Evolutionary conservation across 2,888 invertebrate species (phyloP), one percentile per base, ranked within the genome.

Genomic region (Neelides folsomi): DNA sequence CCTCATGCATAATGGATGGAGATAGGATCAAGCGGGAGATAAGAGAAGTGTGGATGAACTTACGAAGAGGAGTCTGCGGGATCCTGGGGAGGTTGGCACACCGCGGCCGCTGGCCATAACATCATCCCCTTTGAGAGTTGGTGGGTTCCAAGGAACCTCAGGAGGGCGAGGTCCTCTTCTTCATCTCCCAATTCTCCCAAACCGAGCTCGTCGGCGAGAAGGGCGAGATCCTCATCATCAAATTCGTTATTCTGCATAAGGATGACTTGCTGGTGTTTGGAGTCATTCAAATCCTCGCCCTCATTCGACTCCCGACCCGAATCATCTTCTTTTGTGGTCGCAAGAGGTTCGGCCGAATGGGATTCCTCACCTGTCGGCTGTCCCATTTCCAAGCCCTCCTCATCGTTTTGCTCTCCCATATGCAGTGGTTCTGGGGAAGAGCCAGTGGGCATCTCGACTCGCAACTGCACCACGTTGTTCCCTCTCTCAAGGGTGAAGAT

Each of bases 171-270:
- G 41, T 57, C 56, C 44, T 62, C 59, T 38, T 61, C 60, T 19
- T 64, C 64, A 20, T 53, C 54, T 8, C 53, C 58, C 15, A 49
- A 42, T 55, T 58, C 60, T 49, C 57, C 61, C 45, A 60, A 55
- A 41, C 62, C 64, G 20, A 62, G 54, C 53, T 64, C 62, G 41
- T 61, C 58, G 13, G 62, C 61, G 15, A 63, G 53, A 51, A 63
- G 59, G 50, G 63, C 61, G 12, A 62, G 51, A 49, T 60, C 60
- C 53, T 64, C 61, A 47, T 62, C 59, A 53, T 62, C 60, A 36
- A 54, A 53, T n/a, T 49, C 43, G 38, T 54, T 54, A 49, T 48
- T 46, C 16, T 15, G 13, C 35, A 43, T 18, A 27, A 27, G 36
- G n/a, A 27, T 27, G 13, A n/a, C n/a, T 34, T 16, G 18, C 42